A percentile compares a stretch with the other conserved stretches of the same genome.
phyloP scores from a whole-genome alignment of 2,113 vertebrate species.

The Lethenteron reissneri region DNA sequence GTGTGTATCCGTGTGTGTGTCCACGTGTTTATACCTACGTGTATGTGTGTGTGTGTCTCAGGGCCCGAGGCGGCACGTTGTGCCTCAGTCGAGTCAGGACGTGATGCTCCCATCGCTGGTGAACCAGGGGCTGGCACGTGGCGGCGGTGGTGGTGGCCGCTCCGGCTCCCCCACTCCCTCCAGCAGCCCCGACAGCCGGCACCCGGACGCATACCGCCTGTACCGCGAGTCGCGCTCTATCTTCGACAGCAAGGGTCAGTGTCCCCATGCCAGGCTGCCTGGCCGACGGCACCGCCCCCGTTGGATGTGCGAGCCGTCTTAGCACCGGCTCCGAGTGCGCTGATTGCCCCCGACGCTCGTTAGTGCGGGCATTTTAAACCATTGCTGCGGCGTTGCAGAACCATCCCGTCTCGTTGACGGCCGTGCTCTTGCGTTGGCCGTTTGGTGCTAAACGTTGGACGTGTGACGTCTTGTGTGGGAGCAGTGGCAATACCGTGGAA shows the following conservation, averaged over 20 bases:
- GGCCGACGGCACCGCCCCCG: background rate
- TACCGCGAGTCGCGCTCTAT: slow-evolving; percentile 91
- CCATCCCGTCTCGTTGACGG: too few species aligned
- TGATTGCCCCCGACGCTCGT: too few species aligned
- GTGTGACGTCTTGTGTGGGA: too few species aligned
- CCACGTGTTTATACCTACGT: background rate
- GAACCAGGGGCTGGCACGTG: too few species aligned
- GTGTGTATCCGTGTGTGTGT: background rate
- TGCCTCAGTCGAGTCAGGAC: background rate
- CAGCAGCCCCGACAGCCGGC: slow-evolving; percentile 72
- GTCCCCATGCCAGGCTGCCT: slow-evolving; percentile 14
- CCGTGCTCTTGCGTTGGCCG: too few species aligned
- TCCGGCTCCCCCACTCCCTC: slow-evolving; percentile 36
- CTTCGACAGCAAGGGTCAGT: slow-evolving; percentile 99
- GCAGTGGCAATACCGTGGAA: too few species aligned
- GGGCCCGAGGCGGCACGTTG: background rate
- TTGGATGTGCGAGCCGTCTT: background rate
- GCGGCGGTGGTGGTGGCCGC: too few species aligned
- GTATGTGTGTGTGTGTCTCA: background rate
- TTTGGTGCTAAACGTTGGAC: too few species aligned
- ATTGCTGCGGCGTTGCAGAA: too few species aligned
- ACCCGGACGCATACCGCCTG: slow-evolving; percentile 82
- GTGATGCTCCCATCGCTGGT: too few species aligned
- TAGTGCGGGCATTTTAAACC: too few species aligned
- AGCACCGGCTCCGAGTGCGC: too few species aligned